These are phyloP conservation scores for Anseranas semipalmata DNA, from an alignment of 2,113 vertebrate species.

Conservation along the genomic window DNA sequence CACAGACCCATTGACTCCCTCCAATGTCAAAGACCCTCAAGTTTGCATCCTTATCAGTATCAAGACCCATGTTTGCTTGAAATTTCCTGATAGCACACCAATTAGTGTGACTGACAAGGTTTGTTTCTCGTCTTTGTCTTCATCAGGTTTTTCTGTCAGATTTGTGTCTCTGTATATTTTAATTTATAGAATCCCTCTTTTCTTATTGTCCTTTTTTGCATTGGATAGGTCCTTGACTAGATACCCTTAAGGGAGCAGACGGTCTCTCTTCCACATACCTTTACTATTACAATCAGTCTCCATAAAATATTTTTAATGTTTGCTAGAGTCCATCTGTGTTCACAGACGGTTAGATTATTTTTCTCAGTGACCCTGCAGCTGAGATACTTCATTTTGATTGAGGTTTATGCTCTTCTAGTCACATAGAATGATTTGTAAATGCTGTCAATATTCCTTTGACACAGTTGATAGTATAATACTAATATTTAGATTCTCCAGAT, in stretches of 20 bases:
- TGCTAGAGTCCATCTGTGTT: neutral
- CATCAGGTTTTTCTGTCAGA: neutral
- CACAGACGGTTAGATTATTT: neutral
- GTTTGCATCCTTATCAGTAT: neutral
- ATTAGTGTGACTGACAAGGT: too few species aligned
- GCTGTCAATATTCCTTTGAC: neutral
- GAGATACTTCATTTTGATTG: neutral
- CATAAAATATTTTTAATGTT: neutral
- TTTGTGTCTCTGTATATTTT: neutral
- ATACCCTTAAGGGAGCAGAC: neutral
- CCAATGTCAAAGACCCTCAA: neutral
- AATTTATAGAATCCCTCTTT: neutral
- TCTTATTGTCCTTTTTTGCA: neutral
- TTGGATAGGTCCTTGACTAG: neutral
- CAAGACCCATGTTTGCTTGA: neutral
- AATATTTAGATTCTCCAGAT: neutral
- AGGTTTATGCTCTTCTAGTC: neutral
- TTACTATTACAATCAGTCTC: neutral
- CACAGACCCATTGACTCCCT: too few species aligned
- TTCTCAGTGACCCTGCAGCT: neutral
- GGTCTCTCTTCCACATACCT: neutral
- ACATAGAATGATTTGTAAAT: neutral
- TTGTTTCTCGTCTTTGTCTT: neutral
- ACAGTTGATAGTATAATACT: neutral
- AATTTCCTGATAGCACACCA: neutral